Evolutionary conservation across 1,140 invertebrate genomes (phyloP).

Genomic region (Danaus melanippus): DNA sequence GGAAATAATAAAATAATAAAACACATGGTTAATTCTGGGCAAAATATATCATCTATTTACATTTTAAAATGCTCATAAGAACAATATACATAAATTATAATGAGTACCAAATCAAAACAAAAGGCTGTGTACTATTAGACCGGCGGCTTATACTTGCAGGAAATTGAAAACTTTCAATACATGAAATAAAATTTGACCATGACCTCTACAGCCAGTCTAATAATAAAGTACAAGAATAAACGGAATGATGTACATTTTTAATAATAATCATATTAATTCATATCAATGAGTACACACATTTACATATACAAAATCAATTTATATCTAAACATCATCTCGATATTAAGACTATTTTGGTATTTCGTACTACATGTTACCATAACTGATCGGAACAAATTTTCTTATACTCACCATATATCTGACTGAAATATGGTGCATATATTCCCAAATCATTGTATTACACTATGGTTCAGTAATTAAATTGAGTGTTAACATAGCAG

Average conservation of each 20-base stretch:
- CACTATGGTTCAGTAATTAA: slow-evolving; percentile 17
- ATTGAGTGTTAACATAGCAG: slow-evolving; percentile 21
- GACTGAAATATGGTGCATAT: slow-evolving; percentile 13
- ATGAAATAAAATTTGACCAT: neutral
- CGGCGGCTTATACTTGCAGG: slow-evolving; percentile 22
- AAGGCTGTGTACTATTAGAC: slow-evolving; percentile 37
- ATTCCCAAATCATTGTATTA: slow-evolving; percentile 18
- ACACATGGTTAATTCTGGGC: slow-evolving; percentile 47
- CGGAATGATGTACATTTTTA: slow-evolving; percentile 22
- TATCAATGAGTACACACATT: slow-evolving; percentile 13
- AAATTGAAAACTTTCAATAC: slow-evolving; percentile 12
- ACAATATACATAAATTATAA: slow-evolving; percentile 56
- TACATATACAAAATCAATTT: slow-evolving; percentile 24
- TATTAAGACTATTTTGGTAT: slow-evolving; percentile 26
- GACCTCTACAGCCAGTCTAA: slow-evolving; percentile 18
- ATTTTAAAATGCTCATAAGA: slow-evolving; percentile 66
- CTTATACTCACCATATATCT: slow-evolving; percentile 9
- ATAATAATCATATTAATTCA: slow-evolving; percentile 13
- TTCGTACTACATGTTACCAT: slow-evolving; percentile 22
- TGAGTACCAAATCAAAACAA: slow-evolving; percentile 53
- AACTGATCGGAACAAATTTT: slow-evolving; percentile 12
- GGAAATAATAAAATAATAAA: slow-evolving; percentile 5
- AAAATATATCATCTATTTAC: slow-evolving; percentile 66
- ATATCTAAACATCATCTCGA: slow-evolving; percentile 23
- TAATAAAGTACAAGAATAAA: slow-evolving; percentile 21